Percentiles rank a stretch among this genome's conserved stretches.
Evolutionary conservation across 2,113 vertebrate genomes (phyloP).

Genomic region (Phalacrocorax aristotelis): DNA sequence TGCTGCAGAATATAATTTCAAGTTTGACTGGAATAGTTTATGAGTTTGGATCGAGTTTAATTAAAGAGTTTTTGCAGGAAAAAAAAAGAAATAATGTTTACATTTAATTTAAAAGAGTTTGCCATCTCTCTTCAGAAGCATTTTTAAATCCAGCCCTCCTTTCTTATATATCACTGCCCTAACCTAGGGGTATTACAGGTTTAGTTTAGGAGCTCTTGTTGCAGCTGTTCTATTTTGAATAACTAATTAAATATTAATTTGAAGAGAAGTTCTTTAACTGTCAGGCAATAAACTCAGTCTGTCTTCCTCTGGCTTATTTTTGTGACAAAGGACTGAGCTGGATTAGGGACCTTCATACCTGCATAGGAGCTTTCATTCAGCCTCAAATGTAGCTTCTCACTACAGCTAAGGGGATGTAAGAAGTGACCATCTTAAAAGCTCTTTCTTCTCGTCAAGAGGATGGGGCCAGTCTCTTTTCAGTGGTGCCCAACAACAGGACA

Average conservation of each 20-base stretch:
- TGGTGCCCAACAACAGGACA: no score
- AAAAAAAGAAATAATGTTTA: background rate
- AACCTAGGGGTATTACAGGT: background rate
- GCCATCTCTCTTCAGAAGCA: background rate
- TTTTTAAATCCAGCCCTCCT: background rate
- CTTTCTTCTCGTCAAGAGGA: background rate
- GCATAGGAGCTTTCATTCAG: background rate
- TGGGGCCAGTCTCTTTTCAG: no score
- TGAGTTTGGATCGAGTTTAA: background rate
- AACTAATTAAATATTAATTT: conserved; percentile 15
- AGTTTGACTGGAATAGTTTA: background rate
- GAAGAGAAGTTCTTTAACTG: background rate
- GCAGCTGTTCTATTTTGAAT: background rate
- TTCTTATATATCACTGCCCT: background rate
- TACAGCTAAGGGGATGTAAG: background rate
- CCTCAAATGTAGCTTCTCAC: background rate
- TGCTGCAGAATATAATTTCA: background rate
- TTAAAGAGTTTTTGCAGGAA: background rate
- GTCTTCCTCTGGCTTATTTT: background rate
- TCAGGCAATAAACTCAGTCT: background rate
- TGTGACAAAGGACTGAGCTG: background rate
- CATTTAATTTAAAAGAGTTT: conserved; percentile 20
- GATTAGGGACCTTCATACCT: background rate
- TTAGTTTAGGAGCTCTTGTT: background rate
- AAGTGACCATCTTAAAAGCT: background rate